Evolutionary conservation across 2,113 vertebrate species (phyloP), one percentile per base, ranked within the genome.

Genomic region (Syrrhaptes paradoxus): DNA sequence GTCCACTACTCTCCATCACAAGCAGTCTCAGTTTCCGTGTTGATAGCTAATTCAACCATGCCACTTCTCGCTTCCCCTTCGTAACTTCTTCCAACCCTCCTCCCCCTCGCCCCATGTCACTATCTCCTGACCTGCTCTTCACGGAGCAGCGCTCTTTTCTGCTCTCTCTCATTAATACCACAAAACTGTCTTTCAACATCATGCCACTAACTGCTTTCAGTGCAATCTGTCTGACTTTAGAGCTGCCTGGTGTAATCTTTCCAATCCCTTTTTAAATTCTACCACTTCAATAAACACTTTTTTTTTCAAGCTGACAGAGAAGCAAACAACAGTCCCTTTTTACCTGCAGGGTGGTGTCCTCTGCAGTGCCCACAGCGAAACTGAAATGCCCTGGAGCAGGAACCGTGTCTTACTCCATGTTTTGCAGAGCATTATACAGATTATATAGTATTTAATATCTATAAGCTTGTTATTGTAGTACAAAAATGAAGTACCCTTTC

Each of bases 21-120:
- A 72, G 58, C 70, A 55, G 61, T 95, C 96, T 93, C 94, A 92
- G 93, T 97, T 97, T 97, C 95, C 28, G 15, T 88, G 81, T 26
- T 87, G 89, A 95, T 74, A 91, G 92, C 86, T 86, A 95, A 90
- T 66, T 86, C 18, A 21, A 76, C 93, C 49, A 5, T 74, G 75
- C 61, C 43, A n/a, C 82, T 95, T 94, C 90, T 93, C 58, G 17
- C 77, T 97, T 97, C 94, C 95, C 87, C 71, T 96, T 87, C 11
- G 4, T n/a, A 48, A 68, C 77, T 93, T 80, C 93, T 89, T 84
- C 43, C 85, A 78, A 62, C 41, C 43, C 77, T 72, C 84, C 89
- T 82, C 67, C 94, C 93, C 81, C 88, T 82, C 92, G 58, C 29
- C 88, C 92, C 65, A 11, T 63, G 85, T 51, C 90, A 67, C 54